Conservation (phyloP, 2,888 invertebrate genomes). For the Drosophila diplacantha region DNA sequence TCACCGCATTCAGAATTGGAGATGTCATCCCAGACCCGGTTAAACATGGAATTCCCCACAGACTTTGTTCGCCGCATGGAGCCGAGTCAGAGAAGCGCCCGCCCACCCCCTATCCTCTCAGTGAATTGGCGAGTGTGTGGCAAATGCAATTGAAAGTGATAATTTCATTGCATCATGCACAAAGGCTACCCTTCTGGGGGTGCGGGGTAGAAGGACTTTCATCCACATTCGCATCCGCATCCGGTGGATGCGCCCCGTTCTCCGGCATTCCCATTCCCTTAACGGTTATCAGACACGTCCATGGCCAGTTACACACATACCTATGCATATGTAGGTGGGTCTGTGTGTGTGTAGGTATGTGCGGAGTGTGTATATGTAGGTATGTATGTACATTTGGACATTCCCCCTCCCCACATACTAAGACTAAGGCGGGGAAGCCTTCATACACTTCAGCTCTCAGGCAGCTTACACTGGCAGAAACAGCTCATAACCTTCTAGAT, state of each 20-base stretch:
- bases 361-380: neutral
- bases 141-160: constrained; percentile 63
- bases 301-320: constrained; percentile 34
- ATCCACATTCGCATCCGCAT: constrained; percentile 36
- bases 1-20: neutral
- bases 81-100: neutral
- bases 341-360: neutral
- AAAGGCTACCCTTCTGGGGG: constrained; percentile 10
- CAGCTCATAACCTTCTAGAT: neutral
- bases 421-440: constrained; percentile 1
- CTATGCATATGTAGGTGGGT: neutral
- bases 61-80: constrained; percentile 1
- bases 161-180: constrained; percentile 55
- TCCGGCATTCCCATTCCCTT: neutral
- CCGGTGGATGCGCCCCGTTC: constrained; percentile 2
- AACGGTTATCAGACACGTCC: constrained; percentile 39
- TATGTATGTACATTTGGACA: neutral
- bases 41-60: constrained; percentile 7
- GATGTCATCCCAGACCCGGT: constrained; percentile 1
- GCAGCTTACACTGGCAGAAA: constrained; percentile 14
- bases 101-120: too few species aligned
- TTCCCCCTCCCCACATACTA: neutral
- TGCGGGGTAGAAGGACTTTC: constrained; percentile 9
- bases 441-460: neutral
- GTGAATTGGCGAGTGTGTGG: constrained; percentile 26